A percentile compares a stretch with the other conserved stretches of the same genome.
phyloP scores from a whole-genome alignment of 2,797 vertebrate species.

The Rousettus madagascariensis region DNA sequence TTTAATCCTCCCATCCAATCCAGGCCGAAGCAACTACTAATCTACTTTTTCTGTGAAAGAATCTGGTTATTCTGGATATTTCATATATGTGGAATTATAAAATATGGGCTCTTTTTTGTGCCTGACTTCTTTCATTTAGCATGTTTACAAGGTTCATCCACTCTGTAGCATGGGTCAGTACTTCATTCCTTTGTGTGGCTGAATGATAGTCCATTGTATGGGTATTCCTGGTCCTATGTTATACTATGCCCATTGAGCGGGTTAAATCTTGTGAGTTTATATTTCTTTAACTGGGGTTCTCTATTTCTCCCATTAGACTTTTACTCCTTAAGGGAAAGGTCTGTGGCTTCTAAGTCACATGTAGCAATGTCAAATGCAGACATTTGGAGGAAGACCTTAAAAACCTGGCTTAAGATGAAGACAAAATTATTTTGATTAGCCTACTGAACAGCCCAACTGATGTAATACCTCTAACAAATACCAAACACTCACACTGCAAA shows the following conservation, averaged over 20 bases:
- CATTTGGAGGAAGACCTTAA: not conserved
- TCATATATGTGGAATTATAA: not conserved
- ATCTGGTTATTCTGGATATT: not conserved
- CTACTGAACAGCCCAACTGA: not conserved
- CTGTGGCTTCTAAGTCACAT: not conserved
- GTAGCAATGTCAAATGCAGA: not conserved
- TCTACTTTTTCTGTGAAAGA: not conserved
- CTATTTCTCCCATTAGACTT: not conserved
- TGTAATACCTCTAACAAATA: not conserved
- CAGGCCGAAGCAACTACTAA: not conserved
- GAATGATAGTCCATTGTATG: not conserved
- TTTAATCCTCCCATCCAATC: not conserved
- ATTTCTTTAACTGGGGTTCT: not conserved
- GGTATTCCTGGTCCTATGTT: not conserved
- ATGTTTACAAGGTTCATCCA: not conserved
- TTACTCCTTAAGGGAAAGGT: not conserved
- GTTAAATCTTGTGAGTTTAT: not conserved
- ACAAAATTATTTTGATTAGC: slow-evolving; percentile 9
- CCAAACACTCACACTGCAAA: not conserved
- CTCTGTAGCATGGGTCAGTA: not conserved
- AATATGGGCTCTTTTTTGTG: not conserved
- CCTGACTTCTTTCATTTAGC: not conserved
- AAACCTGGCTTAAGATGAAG: not conserved
- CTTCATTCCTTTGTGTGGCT: not conserved
- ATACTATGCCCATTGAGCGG: not conserved